A percentile compares a stretch with the other conserved stretches of the same genome.
Conservation (phyloP, 2,888 invertebrate species). For the Biston stratarius region DNA sequence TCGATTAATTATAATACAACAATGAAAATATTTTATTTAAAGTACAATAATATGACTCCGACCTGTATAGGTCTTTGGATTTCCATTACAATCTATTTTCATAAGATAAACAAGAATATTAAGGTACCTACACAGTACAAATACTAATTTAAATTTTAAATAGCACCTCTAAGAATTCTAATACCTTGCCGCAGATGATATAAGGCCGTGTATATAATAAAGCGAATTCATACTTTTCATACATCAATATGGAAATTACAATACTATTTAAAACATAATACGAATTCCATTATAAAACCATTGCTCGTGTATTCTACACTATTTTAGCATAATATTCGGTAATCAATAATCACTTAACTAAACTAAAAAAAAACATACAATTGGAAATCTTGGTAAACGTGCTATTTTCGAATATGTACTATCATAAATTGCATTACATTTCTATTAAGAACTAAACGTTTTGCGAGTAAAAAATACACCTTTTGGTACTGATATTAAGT, state of each 20-base stretch:
- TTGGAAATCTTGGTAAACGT: conserved; percentile 27
- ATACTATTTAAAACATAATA: conserved; percentile 80
- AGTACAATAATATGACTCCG: conserved; percentile 81
- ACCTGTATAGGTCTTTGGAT: conserved; percentile 76
- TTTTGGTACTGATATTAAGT: conserved; percentile 24
- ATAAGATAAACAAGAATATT: conserved; percentile 46
- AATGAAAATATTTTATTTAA: conserved; percentile 70
- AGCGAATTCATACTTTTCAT: conserved; percentile 36
- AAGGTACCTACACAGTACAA: conserved; percentile 11
- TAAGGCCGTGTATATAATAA: conserved; percentile 52
- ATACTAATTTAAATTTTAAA: conserved; percentile 43
- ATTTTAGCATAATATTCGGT: conserved; percentile 12
- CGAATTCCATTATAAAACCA: conserved; percentile 66
- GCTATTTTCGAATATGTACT: conserved; percentile 20
- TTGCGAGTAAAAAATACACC: conserved; percentile 18
- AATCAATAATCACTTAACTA: conserved; percentile 48
- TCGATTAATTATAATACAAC: conserved; percentile 77
- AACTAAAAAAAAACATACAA: conserved; percentile 23
- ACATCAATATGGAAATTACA: conserved; percentile 66
- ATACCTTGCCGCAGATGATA: conserved; percentile 50
- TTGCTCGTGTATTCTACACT: conserved; percentile 15
- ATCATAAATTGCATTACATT: conserved; percentile 19
- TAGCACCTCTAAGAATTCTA: conserved; percentile 64
- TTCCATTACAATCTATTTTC: conserved; percentile 52
- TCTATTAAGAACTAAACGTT: conserved; percentile 11